These are phyloP conservation scores for Phytoseiulus persimilis DNA, from an alignment of 2,888 invertebrate genomes.

Conservation along the genomic window DNA sequence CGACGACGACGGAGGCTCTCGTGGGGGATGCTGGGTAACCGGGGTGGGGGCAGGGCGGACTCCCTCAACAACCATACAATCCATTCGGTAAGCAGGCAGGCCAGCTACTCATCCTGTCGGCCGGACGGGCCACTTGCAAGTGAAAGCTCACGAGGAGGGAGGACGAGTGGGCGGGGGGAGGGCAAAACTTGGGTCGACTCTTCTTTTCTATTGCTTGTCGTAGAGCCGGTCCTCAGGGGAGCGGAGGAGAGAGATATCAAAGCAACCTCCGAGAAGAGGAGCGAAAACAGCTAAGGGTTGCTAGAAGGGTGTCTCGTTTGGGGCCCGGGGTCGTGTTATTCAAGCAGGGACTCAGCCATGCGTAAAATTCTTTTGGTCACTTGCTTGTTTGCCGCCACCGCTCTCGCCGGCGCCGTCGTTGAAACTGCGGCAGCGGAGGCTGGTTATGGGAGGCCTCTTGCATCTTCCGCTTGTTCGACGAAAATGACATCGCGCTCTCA, in stretches of 20 bases:
- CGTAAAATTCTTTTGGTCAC: constrained; percentile 35
- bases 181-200: background rate
- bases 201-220: background rate
- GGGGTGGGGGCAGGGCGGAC: background rate
- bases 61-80: background rate
- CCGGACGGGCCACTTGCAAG: background rate
- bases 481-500: no score
- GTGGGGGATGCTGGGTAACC: background rate
- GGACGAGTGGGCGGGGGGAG: background rate
- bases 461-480: no score
- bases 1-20: no score
- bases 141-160: background rate
- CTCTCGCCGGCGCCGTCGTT: background rate
- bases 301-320: background rate
- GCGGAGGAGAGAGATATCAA: background rate
- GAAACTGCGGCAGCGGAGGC: no score
- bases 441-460: no score
- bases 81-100: background rate
- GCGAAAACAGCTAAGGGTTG: background rate
- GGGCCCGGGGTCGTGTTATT: background rate
- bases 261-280: background rate
- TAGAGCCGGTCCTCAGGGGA: background rate
- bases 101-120: background rate
- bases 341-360: constrained; percentile 24
- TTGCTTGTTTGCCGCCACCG: background rate